These are phyloP conservation scores for Tribolium madens DNA, from an alignment of 1,140 invertebrate species.

Conservation along the genomic window DNA sequence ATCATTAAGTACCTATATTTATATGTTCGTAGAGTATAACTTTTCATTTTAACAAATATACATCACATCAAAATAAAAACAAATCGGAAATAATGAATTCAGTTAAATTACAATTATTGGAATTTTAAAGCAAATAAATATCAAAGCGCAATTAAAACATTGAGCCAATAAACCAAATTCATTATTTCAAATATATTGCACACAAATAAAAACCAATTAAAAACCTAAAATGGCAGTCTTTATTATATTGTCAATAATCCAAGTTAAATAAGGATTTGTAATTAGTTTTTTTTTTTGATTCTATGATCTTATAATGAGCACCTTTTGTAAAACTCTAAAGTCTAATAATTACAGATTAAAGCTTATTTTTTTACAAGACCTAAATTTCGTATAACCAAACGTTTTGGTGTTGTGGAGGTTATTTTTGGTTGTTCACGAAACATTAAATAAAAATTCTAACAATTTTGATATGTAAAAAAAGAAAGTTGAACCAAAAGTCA, in stretches of 20 bases:
- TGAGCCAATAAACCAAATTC: conserved; percentile 40
- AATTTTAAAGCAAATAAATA: neutral
- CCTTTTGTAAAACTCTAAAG: conserved; percentile 55
- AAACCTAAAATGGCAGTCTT: conserved; percentile 56
- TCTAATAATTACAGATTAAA: conserved; percentile 51
- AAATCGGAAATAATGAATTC: conserved; percentile 37
- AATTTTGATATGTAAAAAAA: conserved; percentile 55
- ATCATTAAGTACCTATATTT: conserved; percentile 43
- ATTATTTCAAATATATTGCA: conserved; percentile 43
- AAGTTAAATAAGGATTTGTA: conserved; percentile 49
- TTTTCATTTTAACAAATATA: conserved; percentile 31
- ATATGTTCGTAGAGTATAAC: conserved; percentile 33
- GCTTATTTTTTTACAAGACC: conserved; percentile 53
- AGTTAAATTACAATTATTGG: conserved; percentile 3
- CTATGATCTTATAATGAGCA: conserved; percentile 56
- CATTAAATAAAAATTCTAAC: conserved; percentile 42
- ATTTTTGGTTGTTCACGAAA: conserved; percentile 51
- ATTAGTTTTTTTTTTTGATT: conserved; percentile 25
- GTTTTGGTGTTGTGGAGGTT: conserved; percentile 52
- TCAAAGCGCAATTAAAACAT: conserved; percentile 1
- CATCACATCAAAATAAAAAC: conserved; percentile 24
- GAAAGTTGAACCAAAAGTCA: conserved; percentile 15
- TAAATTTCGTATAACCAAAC: conserved; percentile 49
- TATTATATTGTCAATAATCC: conserved; percentile 59
- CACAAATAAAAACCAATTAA: conserved; percentile 19